Base-by-base conservation (phyloP, 2,113 vertebrate genomes). In the Sinocyclocheilus rhinocerous region DNA sequence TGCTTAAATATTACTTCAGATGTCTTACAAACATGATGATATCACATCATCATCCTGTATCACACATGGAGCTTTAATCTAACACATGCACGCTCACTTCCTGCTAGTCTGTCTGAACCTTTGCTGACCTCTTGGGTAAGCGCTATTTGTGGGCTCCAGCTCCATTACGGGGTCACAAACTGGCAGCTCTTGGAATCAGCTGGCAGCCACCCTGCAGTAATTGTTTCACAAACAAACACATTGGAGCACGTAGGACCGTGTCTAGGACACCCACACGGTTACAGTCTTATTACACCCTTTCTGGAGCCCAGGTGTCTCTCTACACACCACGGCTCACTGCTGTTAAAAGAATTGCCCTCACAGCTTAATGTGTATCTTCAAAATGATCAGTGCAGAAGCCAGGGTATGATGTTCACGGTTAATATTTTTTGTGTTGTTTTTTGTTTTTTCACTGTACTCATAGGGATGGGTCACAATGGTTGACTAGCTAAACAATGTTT, bases 181-280 rank as follows among this genome's bases (percentile, higher is more conserved):
- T 84, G 73, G 52, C 80, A 69, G 83, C 73, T 39, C 55, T 33
- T 39, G 33, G 48, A 26, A 73, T 75, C 48, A 87, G 65, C 42
- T 89, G 83, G 88, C 85, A 87, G 76, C 61, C 72, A 57, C 85
- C 69, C 85, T 59, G 39, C 77, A 55, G 52, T 85, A 87, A 89
- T 85, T 89, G 85, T 89, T 89, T 87, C 77, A 77, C 85, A 84
- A 84, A 89, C 79, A 76, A 83, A 83, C 76, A 86, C 39, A 79
- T 24, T 52, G 1, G 22, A 22, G 26, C 73, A 59, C 5, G 11
- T 20, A 57, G 42, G 48, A 48, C 24, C 48, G 6, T 11, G 65
- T 87, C 42, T 76, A 65, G 84, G 84, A 86, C 84, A 84, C 48
- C 86, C 36, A 55, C 69, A 26, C 39, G 20, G 76, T 76, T 80